A percentile compares a stretch with the other conserved stretches of the same genome.
Evolutionary conservation across 2,797 vertebrate species (phyloP).

Genomic region (Leptatherina wallacei): DNA sequence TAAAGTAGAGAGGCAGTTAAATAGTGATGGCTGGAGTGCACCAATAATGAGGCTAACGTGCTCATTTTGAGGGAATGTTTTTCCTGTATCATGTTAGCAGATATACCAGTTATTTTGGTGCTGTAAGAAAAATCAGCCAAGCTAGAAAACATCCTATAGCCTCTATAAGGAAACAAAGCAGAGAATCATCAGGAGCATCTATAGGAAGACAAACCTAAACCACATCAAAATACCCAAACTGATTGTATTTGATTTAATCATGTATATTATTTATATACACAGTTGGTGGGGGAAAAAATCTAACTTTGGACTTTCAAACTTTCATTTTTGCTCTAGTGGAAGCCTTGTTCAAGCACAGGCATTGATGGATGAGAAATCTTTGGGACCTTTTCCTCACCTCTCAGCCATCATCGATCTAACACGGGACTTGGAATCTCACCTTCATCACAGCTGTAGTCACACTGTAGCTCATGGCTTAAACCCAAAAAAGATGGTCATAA

Average conservation of each 20-base stretch:
- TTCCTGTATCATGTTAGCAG: no score
- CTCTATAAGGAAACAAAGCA: no score
- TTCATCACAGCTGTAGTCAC: background rate
- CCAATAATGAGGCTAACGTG: no score
- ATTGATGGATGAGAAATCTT: conserved; percentile 61
- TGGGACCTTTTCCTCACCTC: conserved; percentile 19
- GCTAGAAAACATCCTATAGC: no score
- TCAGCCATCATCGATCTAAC: conserved; percentile 15
- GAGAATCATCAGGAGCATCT: no score
- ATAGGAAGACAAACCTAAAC: background rate
- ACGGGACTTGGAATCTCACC: background rate
- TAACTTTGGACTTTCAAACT: conserved; percentile 1
- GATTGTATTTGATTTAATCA: background rate
- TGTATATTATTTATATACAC: background rate
- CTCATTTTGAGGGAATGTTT: no score
- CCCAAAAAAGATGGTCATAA: background rate
- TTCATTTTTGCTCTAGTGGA: conserved; percentile 82
- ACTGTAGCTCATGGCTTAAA: background rate
- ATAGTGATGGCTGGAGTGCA: no score
- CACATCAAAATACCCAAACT: background rate
- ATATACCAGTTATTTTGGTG: no score
- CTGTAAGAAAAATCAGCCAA: no score
- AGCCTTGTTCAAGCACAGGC: conserved; percentile 88
- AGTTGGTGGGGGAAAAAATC: no score
- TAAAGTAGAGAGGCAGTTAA: no score